phyloP scores from a whole-genome alignment of 2,797 vertebrate species.

The Pseudomugil gertrudae region DNA sequence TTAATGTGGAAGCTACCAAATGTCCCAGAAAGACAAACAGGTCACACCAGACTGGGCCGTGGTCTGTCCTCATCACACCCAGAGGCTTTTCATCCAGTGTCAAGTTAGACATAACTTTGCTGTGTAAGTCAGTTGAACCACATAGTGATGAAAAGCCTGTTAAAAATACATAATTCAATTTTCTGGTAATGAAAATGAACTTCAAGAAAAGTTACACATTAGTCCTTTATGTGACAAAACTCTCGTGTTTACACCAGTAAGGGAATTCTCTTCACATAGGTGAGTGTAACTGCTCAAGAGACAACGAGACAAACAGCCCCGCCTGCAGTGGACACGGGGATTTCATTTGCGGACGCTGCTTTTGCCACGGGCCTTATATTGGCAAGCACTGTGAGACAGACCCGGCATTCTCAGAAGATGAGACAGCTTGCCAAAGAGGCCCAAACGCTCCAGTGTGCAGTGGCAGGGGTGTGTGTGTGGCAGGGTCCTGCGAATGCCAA shows the following conservation, averaged over 20 bases:
- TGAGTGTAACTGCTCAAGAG: constrained; percentile 48
- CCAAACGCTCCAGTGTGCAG: constrained; percentile 41
- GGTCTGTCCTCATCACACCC: constrained; percentile 53
- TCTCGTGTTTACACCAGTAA: neutral
- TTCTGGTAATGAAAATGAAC: neutral
- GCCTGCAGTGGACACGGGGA: constrained; percentile 38
- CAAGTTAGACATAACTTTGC: constrained; percentile 45
- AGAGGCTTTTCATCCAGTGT: constrained; percentile 42
- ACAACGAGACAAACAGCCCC: constrained; percentile 40
- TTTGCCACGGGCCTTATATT: constrained; percentile 13
- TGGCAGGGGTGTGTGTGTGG: constrained; percentile 38
- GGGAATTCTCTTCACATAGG: constrained; percentile 33
- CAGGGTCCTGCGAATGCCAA: constrained; percentile 44
- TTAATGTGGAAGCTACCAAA: constrained; percentile 32
- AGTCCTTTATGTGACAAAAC: neutral
- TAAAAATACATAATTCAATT: neutral
- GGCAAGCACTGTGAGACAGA: constrained; percentile 33
- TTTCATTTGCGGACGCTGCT: constrained; percentile 52
- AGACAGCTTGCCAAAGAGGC: constrained; percentile 12
- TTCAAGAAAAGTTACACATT: neutral
- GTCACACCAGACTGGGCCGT: constrained; percentile 44
- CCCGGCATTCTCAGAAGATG: fast-evolving
- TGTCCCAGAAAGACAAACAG: constrained; percentile 30
- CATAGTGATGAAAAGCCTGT: neutral
- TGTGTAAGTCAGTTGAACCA: constrained; percentile 46